Percentiles rank a stretch among this genome's conserved stretches.
phyloP scores from a whole-genome alignment of 2,888 invertebrate species.

The Caenorhabditis sp. region DNA sequence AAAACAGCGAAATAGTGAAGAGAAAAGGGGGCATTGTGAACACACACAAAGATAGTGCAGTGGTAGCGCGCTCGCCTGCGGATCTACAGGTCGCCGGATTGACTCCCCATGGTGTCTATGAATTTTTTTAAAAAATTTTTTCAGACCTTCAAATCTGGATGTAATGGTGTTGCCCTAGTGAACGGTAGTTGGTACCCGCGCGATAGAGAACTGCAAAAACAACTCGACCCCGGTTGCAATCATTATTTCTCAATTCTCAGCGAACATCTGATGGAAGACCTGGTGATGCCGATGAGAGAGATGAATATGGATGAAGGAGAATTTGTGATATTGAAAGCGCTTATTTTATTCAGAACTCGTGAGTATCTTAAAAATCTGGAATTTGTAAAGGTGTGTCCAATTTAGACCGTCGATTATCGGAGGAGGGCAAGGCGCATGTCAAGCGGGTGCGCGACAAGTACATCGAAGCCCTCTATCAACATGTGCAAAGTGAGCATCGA shows the following conservation, averaged over 20 bases:
- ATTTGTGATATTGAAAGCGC: conserved; percentile 58
- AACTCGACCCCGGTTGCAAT: conserved; percentile 59
- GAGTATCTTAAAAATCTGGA: conserved; percentile 12
- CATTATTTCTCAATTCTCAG: conserved; percentile 58
- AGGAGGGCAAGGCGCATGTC: conserved; percentile 53
- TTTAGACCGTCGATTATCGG: conserved; percentile 52
- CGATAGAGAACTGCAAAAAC: conserved; percentile 55
- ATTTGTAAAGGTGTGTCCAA: background rate
- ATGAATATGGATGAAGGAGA: conserved; percentile 63
- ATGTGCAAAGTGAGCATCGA: conserved; percentile 54
- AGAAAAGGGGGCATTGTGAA: too few species aligned
- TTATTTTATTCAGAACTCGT: conserved; percentile 59
- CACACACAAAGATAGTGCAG: too few species aligned
- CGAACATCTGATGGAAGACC: conserved; percentile 60
- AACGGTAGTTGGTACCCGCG: conserved; percentile 61
- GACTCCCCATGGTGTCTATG: too few species aligned
- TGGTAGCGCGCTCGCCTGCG: too few species aligned
- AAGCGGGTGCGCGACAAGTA: conserved; percentile 54
- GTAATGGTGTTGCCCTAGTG: conserved; percentile 61
- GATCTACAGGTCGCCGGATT: too few species aligned
- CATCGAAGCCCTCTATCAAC: conserved; percentile 60
- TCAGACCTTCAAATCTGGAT: conserved; percentile 53
- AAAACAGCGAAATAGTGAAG: too few species aligned
- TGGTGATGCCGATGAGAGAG: conserved; percentile 61
- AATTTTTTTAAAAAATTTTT: too few species aligned